A percentile compares a stretch with the other conserved stretches of the same genome.
These are phyloP conservation scores for Cepaea nemoralis DNA, from an alignment of 1,140 invertebrate species.

Conservation along the genomic window DNA sequence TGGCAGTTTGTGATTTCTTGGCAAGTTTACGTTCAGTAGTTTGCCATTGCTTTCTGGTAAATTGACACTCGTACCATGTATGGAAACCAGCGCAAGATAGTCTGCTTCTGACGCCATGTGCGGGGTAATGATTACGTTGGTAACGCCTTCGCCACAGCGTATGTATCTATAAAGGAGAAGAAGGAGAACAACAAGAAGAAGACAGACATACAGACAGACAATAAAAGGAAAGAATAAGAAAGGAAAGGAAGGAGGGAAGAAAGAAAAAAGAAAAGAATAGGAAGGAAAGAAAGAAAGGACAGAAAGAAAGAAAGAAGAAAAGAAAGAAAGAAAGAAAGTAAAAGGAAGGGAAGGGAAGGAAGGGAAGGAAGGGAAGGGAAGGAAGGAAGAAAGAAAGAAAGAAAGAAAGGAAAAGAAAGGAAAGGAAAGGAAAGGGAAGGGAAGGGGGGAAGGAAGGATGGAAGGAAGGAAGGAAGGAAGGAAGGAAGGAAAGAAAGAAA, in stretches of 20 bases:
- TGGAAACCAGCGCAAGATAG: too few relatives aligned
- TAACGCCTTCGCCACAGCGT: too few relatives aligned
- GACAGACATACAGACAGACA: neutral
- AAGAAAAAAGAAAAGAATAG: neutral
- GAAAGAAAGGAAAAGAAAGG: neutral
- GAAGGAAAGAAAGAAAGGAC: neutral
- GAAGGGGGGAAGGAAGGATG: neutral
- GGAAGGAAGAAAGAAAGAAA: neutral
- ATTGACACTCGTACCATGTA: too few relatives aligned
- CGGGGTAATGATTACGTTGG: too few relatives aligned
- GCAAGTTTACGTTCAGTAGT: too few relatives aligned
- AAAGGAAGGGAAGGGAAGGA: neutral
- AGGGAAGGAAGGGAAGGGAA: neutral
- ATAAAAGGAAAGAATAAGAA: neutral
- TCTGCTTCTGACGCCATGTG: too few relatives aligned
- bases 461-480: neutral
- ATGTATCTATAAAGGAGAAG: too few relatives aligned
- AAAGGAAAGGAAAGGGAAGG: neutral
- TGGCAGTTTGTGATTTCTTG: too few relatives aligned
- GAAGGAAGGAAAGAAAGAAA: neutral
- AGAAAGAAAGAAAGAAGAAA: neutral
- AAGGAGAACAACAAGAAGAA: neutral
- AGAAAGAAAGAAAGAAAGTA: neutral
- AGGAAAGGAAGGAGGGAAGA: neutral
- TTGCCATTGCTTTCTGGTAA: too few relatives aligned